phyloP scores from a whole-genome alignment of 2,113 vertebrate genomes.

The Raja brachyura region DNA sequence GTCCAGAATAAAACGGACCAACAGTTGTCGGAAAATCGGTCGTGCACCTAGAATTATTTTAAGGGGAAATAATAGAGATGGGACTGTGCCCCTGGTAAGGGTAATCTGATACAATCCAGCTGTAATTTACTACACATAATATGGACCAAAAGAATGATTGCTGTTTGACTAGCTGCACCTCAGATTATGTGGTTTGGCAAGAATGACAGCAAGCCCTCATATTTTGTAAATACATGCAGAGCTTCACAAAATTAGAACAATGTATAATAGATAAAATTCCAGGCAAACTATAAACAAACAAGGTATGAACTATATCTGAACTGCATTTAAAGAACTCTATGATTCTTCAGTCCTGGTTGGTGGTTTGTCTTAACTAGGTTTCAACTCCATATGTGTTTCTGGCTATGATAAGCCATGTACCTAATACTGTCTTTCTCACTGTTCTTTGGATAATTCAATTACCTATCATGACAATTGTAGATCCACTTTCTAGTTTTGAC shows the following conservation, averaged over 20 bases:
- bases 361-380: not conserved
- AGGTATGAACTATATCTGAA: not conserved
- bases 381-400: not conserved
- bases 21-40: too few species aligned
- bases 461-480: not conserved
- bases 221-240: not conserved
- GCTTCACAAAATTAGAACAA: constrained; percentile 16
- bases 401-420: not conserved
- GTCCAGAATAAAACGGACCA: too few species aligned
- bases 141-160: too few species aligned
- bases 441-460: not conserved
- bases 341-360: not conserved
- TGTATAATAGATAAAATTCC: constrained; percentile 24
- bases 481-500: not conserved
- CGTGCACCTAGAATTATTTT: not conserved
- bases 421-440: not conserved
- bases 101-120: not conserved
- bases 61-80: not conserved
- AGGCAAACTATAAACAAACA: not conserved
- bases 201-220: not conserved
- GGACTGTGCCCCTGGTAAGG: not conserved
- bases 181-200: not conserved
- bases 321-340: not conserved
- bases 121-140: not conserved
- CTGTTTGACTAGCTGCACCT: not conserved